These are phyloP conservation scores for Halcyon chelicuti DNA, from an alignment of 2,797 vertebrate genomes.

Conservation along the genomic window DNA sequence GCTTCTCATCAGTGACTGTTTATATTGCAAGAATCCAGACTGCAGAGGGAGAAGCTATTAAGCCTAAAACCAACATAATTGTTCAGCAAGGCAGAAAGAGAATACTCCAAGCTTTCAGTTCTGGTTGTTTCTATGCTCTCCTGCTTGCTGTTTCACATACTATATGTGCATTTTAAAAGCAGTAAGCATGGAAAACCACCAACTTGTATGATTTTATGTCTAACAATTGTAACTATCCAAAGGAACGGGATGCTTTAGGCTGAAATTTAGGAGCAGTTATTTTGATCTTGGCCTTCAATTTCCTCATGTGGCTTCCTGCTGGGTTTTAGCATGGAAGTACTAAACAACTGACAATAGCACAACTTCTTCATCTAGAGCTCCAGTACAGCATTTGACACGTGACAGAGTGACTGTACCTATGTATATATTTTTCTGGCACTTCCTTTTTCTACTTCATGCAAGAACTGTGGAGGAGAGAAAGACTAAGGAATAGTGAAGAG, in stretches of 20 bases:
- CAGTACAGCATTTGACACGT: background rate
- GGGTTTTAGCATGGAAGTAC: background rate
- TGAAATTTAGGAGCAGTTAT: background rate
- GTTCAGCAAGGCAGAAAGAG: background rate
- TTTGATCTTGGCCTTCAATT: background rate
- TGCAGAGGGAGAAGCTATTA: background rate
- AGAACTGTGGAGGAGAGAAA: background rate
- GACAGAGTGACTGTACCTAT: background rate
- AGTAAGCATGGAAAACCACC: background rate
- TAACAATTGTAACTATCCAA: background rate
- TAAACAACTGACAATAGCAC: background rate
- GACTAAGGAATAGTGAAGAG: background rate
- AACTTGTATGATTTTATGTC: background rate
- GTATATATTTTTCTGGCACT: background rate
- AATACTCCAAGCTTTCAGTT: background rate
- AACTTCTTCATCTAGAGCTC: background rate
- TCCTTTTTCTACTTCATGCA: background rate
- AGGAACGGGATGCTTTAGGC: background rate
- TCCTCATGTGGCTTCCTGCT: background rate
- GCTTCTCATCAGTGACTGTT: background rate
- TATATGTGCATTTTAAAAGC: background rate
- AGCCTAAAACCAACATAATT: background rate
- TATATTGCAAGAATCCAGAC: background rate
- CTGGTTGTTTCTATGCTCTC: background rate
- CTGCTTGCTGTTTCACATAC: background rate